These are phyloP conservation scores for Sterrhoptilus dennistouni DNA, from an alignment of 2,113 vertebrate genomes.

Conservation along the genomic window DNA sequence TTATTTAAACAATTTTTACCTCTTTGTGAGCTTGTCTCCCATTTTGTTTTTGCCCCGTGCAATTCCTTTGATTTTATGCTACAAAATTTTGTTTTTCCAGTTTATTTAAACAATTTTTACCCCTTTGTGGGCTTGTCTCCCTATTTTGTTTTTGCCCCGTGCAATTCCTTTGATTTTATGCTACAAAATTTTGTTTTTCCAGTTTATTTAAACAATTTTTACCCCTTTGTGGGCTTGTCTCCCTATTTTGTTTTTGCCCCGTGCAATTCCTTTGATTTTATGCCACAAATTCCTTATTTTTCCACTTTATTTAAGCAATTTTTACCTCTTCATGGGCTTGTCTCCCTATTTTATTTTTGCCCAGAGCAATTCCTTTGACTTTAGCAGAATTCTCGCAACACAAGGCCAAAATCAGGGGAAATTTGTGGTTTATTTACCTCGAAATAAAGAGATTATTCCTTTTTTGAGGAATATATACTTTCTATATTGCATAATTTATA, in stretches of 20 bases:
- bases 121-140: neutral
- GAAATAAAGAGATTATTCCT: neutral
- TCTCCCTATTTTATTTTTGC: neutral
- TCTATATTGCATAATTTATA: too few relatives aligned
- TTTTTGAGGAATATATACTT: neutral
- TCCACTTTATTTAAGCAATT: neutral
- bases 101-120: too few relatives aligned
- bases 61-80: too few relatives aligned
- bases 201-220: neutral
- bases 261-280: neutral
- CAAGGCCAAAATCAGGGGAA: neutral
- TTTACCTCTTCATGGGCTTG: neutral
- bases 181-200: neutral
- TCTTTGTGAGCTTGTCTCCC: too few relatives aligned
- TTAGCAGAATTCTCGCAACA: neutral
- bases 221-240: neutral
- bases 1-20: too few relatives aligned
- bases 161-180: neutral
- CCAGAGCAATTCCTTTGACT: neutral
- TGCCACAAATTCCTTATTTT: neutral
- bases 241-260: neutral
- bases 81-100: too few relatives aligned
- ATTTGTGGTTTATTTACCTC: fast-evolving
- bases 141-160: neutral
- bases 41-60: too few relatives aligned